phyloP scores from a whole-genome alignment of 2,888 invertebrate genomes.

The Melipona bicolor region DNA sequence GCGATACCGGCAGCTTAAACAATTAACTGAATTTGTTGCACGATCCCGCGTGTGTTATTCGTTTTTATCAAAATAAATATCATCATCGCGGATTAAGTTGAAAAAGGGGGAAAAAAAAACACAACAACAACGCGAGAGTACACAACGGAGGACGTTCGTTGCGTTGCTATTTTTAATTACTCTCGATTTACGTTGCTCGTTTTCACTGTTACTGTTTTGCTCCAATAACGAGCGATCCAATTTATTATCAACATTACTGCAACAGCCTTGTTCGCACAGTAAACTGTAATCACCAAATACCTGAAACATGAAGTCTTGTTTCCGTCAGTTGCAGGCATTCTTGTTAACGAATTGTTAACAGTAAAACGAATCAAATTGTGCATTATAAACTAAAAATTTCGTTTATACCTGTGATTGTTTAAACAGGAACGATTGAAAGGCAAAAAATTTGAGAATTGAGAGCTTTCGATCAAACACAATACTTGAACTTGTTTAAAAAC shows the following conservation, averaged over 20 bases:
- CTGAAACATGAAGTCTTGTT: neutral
- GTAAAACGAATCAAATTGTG: neutral
- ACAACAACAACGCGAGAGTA: neutral
- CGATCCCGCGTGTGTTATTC: slow-evolving; percentile 12
- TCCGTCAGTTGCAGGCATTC: neutral
- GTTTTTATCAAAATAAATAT: slow-evolving; percentile 23
- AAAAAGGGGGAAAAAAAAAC: neutral
- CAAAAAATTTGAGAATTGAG: too few relatives aligned
- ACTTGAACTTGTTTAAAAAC: too few relatives aligned
- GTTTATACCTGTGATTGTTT: neutral
- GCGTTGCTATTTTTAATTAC: slow-evolving; percentile 22
- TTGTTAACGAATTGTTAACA: neutral
- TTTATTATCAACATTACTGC: neutral
- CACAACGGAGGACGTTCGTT: neutral
- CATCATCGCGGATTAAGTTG: neutral
- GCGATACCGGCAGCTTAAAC: neutral
- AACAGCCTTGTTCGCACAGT: neutral
- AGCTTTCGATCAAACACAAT: too few relatives aligned
- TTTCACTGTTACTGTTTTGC: neutral
- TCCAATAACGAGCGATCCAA: neutral
- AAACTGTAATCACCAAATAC: neutral
- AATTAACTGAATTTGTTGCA: neutral
- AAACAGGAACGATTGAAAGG: too few relatives aligned
- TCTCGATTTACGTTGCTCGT: neutral
- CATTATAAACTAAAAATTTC: neutral